Conservation (phyloP, 2,888 invertebrate genomes). For the Hipparchia sbordonii region DNA sequence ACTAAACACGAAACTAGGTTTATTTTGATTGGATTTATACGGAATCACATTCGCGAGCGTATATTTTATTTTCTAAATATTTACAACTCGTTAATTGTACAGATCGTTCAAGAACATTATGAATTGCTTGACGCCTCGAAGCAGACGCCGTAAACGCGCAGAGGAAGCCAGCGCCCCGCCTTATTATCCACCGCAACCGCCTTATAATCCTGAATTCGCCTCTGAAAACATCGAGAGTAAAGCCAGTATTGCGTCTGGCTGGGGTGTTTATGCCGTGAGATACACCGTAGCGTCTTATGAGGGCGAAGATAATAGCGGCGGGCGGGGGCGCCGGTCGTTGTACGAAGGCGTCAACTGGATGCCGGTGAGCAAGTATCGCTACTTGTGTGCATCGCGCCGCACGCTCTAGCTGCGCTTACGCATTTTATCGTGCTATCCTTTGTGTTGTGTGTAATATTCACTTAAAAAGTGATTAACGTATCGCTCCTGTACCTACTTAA, state of each 20-base stretch:
- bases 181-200: slow-evolving; percentile 67
- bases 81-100: slow-evolving; percentile 17
- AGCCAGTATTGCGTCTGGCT: slow-evolving; percentile 46
- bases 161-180: slow-evolving; percentile 60
- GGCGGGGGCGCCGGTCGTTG: slow-evolving; percentile 68
- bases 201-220: slow-evolving; percentile 70
- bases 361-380: slow-evolving; percentile 73
- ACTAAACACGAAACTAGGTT: slow-evolving; percentile 3
- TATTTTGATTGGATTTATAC: neutral
- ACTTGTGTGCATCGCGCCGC: slow-evolving; percentile 59
- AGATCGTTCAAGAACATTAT: slow-evolving; percentile 47
- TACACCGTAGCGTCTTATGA: slow-evolving; percentile 42
- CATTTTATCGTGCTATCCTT: slow-evolving; percentile 45
- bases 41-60: neutral
- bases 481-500: slow-evolving; percentile 32
- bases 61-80: neutral
- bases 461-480: slow-evolving; percentile 42
- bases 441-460: slow-evolving; percentile 47
- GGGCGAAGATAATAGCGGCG: slow-evolving; percentile 52
- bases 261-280: slow-evolving; percentile 52
- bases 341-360: slow-evolving; percentile 77
- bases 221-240: slow-evolving; percentile 52
- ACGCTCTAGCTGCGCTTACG: slow-evolving; percentile 55
- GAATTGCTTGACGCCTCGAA: slow-evolving; percentile 68
- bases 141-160: slow-evolving; percentile 53